Evolutionary conservation across 1,140 invertebrate species (phyloP), one percentile per base, ranked within the genome.

Genomic region (Caenorhabditis tropicalis): DNA sequence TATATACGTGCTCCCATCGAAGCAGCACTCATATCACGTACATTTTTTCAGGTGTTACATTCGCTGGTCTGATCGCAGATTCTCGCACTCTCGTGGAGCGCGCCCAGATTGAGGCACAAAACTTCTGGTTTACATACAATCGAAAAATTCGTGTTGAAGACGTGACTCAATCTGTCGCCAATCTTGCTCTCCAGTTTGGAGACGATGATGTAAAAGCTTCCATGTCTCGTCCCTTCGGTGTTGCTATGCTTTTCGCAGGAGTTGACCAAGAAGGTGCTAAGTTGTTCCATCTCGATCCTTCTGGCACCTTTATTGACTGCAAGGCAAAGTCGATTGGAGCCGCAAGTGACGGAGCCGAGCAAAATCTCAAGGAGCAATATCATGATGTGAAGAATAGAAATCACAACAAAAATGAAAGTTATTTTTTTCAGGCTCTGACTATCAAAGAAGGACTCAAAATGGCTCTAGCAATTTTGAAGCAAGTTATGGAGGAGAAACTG

Each of bases 401-500:
- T 43, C 16, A n/a, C 33, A 49, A 86, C 46, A 74, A 29, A 53
- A 36, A 82, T 74, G 31, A 24, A 53, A 60, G 86, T 86, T 90
- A 89, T 89, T 43, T 88, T 87, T 93, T 94, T 24, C 93, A 98
- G 95, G 95, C 95, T 15, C 96, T 99, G 95, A 97, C 95, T 0
- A 92, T 99, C n/a, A 94, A 95, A 85, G 97, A 99, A 93, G 98
- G 97, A 19, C 94, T 96, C 81, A 97, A 96, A 90, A 92, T 95
- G 46, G 95, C 96, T 2, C 92, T 99, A 19, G 96, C 95, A 10
- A 99, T 99, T 90, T 92, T 99, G 1, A 99, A 99, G 91, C 97
- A 99, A 93, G 97, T 99, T 0, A 99, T 99, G 98, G 98, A 99
- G 92, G 98, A 99, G 92, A 99, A 99, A 92, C 92, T 99, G 0